phyloP scores from a whole-genome alignment of 2,888 invertebrate genomes.

The Pharmacophagus antenor region DNA sequence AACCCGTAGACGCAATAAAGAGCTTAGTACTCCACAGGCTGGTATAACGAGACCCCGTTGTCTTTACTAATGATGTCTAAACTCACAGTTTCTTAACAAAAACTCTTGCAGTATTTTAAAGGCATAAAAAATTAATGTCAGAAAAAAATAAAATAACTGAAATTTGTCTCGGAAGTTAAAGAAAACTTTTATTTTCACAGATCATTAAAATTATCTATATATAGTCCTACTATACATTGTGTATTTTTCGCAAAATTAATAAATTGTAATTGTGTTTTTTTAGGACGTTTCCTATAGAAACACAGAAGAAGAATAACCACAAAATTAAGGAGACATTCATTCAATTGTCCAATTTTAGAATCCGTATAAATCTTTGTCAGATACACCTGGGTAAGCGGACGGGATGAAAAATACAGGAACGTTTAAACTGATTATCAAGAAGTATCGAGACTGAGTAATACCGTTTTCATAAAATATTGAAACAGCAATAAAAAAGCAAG shows the following conservation, averaged over 20 bases:
- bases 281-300: background rate
- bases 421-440: constrained; percentile 54
- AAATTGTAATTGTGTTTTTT: too few relatives aligned
- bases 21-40: constrained; percentile 42
- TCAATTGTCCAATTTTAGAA: constrained; percentile 59
- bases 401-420: constrained; percentile 65
- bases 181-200: too few relatives aligned
- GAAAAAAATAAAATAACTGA: background rate
- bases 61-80: constrained; percentile 29
- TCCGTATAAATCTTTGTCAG: constrained; percentile 70
- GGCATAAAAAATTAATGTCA: constrained; percentile 1
- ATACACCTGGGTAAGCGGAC: constrained; percentile 60
- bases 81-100: constrained; percentile 19
- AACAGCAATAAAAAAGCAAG: too few relatives aligned
- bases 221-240: too few relatives aligned
- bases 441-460: constrained; percentile 37
- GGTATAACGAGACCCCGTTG: constrained; percentile 24
- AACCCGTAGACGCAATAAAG: constrained; percentile 50
- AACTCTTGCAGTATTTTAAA: constrained; percentile 11
- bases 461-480: too few relatives aligned
- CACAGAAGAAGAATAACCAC: background rate
- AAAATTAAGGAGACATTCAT: constrained; percentile 53
- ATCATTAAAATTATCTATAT: too few relatives aligned
- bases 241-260: too few relatives aligned
- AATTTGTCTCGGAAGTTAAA: background rate